Conservation (phyloP, 2,113 vertebrate genomes). For the Egretta garzetta region DNA sequence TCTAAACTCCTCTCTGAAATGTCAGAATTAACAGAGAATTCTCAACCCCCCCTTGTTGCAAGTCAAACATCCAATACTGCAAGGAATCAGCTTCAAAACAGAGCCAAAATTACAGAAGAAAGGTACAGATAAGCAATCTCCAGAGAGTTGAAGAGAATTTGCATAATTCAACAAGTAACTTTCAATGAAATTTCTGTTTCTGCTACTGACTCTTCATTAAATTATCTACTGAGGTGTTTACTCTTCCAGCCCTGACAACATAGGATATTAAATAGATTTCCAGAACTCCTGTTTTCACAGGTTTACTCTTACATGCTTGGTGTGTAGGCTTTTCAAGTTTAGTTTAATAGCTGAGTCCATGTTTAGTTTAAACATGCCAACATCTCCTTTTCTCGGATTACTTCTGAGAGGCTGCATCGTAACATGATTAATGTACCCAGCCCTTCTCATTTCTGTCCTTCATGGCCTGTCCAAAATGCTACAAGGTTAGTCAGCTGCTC, state of each 20-base stretch:
- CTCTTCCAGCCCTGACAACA: neutral
- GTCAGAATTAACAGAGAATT: constrained; percentile 65
- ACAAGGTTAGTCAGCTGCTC: neutral
- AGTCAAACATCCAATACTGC: neutral
- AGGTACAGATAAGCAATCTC: neutral
- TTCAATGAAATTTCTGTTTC: neutral
- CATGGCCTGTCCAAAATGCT: neutral
- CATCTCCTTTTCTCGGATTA: neutral
- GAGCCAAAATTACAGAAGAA: neutral
- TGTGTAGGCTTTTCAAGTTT: neutral
- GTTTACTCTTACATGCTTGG: neutral
- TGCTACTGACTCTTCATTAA: neutral
- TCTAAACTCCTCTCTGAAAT: constrained; percentile 61
- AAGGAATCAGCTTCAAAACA: constrained; percentile 45
- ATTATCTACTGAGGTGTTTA: neutral
- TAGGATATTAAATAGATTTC: neutral
- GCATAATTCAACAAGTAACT: neutral
- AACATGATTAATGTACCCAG: neutral
- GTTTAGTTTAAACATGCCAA: neutral
- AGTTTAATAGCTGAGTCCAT: neutral
- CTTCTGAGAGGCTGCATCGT: neutral
- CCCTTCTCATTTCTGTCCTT: neutral
- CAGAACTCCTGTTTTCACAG: neutral
- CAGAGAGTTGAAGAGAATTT: neutral
- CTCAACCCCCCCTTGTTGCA: neutral